phyloP scores from a whole-genome alignment of 2,888 invertebrate species.

The Notodonta ziczac region DNA sequence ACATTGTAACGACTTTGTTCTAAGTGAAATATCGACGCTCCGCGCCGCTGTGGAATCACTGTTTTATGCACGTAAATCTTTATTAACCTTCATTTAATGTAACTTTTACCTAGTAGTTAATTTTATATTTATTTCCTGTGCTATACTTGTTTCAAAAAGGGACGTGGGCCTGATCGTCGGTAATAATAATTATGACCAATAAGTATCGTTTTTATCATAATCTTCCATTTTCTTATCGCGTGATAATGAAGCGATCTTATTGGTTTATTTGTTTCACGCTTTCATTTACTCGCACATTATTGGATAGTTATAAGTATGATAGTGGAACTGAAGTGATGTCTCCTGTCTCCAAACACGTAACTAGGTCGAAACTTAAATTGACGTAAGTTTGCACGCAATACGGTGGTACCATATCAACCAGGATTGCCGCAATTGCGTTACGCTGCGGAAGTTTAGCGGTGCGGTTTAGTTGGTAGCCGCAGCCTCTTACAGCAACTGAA shows the following conservation, averaged over 20 bases:
- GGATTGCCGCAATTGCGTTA: slow-evolving; percentile 5
- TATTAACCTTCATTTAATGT: not conserved
- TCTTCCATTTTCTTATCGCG: too few species aligned
- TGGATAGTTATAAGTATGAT: not conserved
- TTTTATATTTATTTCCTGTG: too few species aligned
- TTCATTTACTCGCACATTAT: not conserved
- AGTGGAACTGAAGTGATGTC: not conserved
- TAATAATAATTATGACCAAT: too few species aligned
- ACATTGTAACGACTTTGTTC: slow-evolving; percentile 52
- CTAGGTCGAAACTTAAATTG: slow-evolving; percentile 2
- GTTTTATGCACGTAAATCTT: not conserved
- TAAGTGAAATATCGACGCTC: slow-evolving; percentile 45
- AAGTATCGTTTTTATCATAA: too few species aligned
- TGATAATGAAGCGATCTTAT: too few species aligned
- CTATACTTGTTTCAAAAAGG: too few species aligned
- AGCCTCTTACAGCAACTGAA: too few species aligned
- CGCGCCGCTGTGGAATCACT: not conserved
- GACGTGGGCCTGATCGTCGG: too few species aligned
- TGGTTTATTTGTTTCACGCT: too few species aligned
- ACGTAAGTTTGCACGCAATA: slow-evolving; percentile 3
- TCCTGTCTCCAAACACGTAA: not conserved
- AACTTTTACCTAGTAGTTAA: too few species aligned
- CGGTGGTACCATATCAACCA: slow-evolving; percentile 6
- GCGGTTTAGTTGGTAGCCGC: slow-evolving; percentile 3
- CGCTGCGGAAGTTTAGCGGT: slow-evolving; percentile 2